phyloP scores from a whole-genome alignment of 1,140 invertebrate genomes.

The Papilio helenus region DNA sequence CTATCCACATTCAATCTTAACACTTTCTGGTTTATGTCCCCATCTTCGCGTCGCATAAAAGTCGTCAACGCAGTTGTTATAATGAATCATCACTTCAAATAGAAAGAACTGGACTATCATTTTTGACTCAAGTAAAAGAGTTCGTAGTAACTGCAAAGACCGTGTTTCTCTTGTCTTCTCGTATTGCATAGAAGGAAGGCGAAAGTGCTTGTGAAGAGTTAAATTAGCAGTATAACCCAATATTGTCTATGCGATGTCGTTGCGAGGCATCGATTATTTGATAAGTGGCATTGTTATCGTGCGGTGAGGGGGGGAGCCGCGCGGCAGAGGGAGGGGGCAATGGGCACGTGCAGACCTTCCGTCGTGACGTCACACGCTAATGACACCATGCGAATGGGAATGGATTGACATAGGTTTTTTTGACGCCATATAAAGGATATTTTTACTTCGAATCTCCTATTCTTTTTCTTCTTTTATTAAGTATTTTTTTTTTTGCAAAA shows the following conservation, averaged over 20 bases:
- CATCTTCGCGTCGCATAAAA: too few relatives aligned
- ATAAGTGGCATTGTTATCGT: constrained; percentile 67
- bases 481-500: too few relatives aligned
- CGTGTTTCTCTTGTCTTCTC: not conserved
- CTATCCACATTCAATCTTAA: too few relatives aligned
- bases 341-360: constrained; percentile 46
- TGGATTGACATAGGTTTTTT: not conserved
- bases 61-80: not conserved
- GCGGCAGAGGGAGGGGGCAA: constrained; percentile 25
- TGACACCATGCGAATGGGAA: constrained; percentile 11
- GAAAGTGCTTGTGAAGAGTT: not conserved
- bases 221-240: not conserved
- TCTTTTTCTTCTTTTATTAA: too few relatives aligned
- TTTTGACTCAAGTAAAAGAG: not conserved
- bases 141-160: not conserved
- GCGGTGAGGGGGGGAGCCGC: not conserved
- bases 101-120: too few relatives aligned
- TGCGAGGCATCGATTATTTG: constrained; percentile 75
- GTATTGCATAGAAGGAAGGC: not conserved
- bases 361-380: constrained; percentile 20
- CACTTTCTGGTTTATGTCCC: too few relatives aligned
- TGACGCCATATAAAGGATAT: too few relatives aligned
- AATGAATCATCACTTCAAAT: too few relatives aligned
- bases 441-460: too few relatives aligned
- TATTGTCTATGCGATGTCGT: constrained; percentile 34